phyloP scores from a whole-genome alignment of 2,888 invertebrate species.

The Drosophila barbarae region DNA sequence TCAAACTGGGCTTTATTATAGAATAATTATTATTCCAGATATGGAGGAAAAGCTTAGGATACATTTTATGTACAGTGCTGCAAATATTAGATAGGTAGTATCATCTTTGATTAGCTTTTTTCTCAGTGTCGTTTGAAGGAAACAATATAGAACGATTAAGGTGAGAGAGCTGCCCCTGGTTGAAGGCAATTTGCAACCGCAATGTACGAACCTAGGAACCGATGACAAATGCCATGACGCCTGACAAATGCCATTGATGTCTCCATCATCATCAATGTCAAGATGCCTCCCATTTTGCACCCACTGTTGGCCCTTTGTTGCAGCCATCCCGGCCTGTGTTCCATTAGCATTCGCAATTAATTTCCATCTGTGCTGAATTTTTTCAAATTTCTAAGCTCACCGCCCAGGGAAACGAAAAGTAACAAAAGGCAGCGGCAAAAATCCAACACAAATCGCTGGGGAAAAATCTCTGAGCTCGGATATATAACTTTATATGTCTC shows the following conservation, averaged over 20 bases:
- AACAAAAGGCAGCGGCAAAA: conserved; percentile 26
- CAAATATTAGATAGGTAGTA: no score
- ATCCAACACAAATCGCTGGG: conserved; percentile 37
- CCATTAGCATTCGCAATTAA: conserved; percentile 66
- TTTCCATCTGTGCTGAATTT: conserved; percentile 59
- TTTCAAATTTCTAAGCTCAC: conserved; percentile 49
- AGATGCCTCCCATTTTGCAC: conserved; percentile 14
- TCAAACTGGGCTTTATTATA: no score
- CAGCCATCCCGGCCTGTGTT: conserved; percentile 29
- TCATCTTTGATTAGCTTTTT: not conserved
- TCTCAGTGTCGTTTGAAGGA: not conserved
- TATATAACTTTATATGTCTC: conserved; percentile 31
- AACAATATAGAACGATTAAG: conserved; percentile 31
- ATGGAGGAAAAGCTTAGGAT: not conserved
- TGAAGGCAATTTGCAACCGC: conserved; percentile 31
- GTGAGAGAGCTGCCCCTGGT: conserved; percentile 10
- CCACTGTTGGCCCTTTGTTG: conserved; percentile 21
- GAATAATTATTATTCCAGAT: no score
- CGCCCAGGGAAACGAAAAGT: conserved; percentile 25
- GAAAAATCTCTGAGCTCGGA: conserved; percentile 42
- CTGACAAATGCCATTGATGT: conserved; percentile 50
- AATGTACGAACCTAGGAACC: conserved; percentile 18
- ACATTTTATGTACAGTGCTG: not conserved
- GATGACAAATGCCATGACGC: conserved; percentile 50
- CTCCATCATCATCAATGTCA: conserved; percentile 46